Percentiles rank a stretch among this genome's conserved stretches.
These are phyloP conservation scores for Neosalanx taihuensis DNA, from an alignment of 2,797 vertebrate species.

Conservation along the genomic window DNA sequence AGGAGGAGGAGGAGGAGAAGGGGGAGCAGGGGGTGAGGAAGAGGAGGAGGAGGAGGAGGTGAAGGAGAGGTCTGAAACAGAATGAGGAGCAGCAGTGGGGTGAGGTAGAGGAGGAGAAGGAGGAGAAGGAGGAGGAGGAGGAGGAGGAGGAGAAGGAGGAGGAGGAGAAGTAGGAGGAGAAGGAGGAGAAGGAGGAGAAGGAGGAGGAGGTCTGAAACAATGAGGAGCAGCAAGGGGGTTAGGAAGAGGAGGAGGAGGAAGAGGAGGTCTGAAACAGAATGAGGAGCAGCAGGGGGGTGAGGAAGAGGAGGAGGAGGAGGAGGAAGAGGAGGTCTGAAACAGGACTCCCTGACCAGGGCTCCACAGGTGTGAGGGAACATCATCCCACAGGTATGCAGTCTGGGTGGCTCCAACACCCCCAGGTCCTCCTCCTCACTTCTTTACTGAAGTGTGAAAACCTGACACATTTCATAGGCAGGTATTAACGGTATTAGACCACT, in stretches of 20 bases:
- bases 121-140: too few species aligned
- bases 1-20: slow-evolving; percentile 25
- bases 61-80: too few species aligned
- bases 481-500: slow-evolving; percentile 44
- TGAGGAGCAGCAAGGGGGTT: too few species aligned
- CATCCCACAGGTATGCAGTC: slow-evolving; percentile 60
- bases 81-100: too few species aligned
- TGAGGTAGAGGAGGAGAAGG: too few species aligned
- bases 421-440: slow-evolving; percentile 35
- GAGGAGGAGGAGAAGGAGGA: too few species aligned
- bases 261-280: too few species aligned
- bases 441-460: slow-evolving; percentile 15
- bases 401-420: slow-evolving; percentile 47
- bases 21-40: too few species aligned
- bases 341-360: slow-evolving; percentile 44
- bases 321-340: slow-evolving; percentile 50
- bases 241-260: too few species aligned
- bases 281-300: slow-evolving; percentile 26
- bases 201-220: too few species aligned
- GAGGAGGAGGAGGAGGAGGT: slow-evolving; percentile 21
- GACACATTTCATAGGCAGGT: slow-evolving; percentile 15
- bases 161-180: too few species aligned
- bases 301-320: slow-evolving; percentile 49
- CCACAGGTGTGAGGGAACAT: slow-evolving; percentile 63
- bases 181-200: too few species aligned